phyloP scores from a whole-genome alignment of 2,888 invertebrate genomes.

The Orthosia cruda region DNA sequence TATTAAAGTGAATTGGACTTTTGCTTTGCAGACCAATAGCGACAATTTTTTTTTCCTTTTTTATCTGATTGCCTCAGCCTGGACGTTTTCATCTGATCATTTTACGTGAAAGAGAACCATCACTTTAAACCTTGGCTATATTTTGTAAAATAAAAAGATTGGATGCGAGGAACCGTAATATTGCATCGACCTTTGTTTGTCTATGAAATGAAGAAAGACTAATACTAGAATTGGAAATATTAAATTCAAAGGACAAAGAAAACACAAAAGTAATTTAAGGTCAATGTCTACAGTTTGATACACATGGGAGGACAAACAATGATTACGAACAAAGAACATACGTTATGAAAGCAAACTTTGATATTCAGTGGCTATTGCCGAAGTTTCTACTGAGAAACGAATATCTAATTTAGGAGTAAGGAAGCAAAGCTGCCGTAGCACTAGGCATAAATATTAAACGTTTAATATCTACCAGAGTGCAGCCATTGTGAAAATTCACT shows the following conservation, averaged over 20 bases:
- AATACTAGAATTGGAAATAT: slow-evolving; percentile 9
- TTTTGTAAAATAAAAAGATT: too few relatives aligned
- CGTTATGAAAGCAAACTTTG: slow-evolving; percentile 64
- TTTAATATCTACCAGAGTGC: slow-evolving; percentile 83
- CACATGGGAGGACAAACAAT: slow-evolving; percentile 55
- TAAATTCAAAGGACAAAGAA: slow-evolving; percentile 12
- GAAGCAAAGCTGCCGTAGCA: slow-evolving; percentile 80
- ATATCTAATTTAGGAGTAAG: slow-evolving; percentile 84
- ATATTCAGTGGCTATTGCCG: slow-evolving; percentile 74
- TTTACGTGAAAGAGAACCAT: too few relatives aligned
- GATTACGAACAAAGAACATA: slow-evolving; percentile 62
- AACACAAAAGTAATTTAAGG: slow-evolving; percentile 37
- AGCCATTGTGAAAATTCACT: slow-evolving; percentile 86
- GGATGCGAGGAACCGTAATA: too few relatives aligned
- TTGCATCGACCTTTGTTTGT: too few relatives aligned
- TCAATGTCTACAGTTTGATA: slow-evolving; percentile 11
- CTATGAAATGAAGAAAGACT: too few relatives aligned
- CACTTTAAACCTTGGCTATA: too few relatives aligned
- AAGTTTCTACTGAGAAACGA: slow-evolving; percentile 80
- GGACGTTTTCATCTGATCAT: too few relatives aligned
- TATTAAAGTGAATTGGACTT: slow-evolving; percentile 72
- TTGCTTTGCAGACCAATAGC: slow-evolving; percentile 51
- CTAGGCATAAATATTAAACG: slow-evolving; percentile 87
- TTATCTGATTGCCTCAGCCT: neutral
- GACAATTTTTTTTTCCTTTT: slow-evolving; percentile 64